A percentile compares a stretch with the other conserved stretches of the same genome.
phyloP scores from a whole-genome alignment of 2,888 invertebrate genomes.

The Microdon myrmicae region DNA sequence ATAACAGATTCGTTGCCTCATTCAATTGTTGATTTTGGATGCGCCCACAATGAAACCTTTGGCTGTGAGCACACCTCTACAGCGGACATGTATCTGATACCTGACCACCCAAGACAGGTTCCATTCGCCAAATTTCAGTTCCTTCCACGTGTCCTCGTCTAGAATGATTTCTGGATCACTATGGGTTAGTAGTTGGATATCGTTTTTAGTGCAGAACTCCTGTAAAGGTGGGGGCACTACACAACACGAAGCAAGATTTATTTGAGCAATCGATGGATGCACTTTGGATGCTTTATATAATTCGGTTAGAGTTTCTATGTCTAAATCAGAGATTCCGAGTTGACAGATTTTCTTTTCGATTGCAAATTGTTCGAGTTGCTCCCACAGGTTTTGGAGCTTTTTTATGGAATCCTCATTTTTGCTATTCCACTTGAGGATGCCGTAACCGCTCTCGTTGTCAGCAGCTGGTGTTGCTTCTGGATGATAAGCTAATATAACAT shows the following conservation, averaged over 20 bases:
- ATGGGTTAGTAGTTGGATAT: slow-evolving; percentile 93
- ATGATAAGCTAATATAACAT: slow-evolving; percentile 83
- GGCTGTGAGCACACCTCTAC: slow-evolving; percentile 88
- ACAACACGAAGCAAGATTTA: slow-evolving; percentile 92
- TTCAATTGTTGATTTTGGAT: too few species aligned
- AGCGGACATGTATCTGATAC: slow-evolving; percentile 90
- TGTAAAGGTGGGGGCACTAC: slow-evolving; percentile 92
- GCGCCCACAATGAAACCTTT: slow-evolving; percentile 84
- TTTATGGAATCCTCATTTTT: slow-evolving; percentile 69
- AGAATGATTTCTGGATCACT: slow-evolving; percentile 81
- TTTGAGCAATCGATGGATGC: slow-evolving; percentile 90
- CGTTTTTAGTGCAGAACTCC: slow-evolving; percentile 88
- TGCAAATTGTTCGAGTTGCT: slow-evolving; percentile 78
- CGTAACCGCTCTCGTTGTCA: slow-evolving; percentile 54
- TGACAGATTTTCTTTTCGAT: slow-evolving; percentile 73
- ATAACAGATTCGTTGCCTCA: background rate
- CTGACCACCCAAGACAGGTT: slow-evolving; percentile 81
- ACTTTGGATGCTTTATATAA: slow-evolving; percentile 81
- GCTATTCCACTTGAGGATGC: slow-evolving; percentile 68
- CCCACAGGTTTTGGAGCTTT: slow-evolving; percentile 81
- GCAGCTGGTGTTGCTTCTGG: slow-evolving; percentile 61
- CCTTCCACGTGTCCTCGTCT: slow-evolving; percentile 70
- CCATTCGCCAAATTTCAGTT: slow-evolving; percentile 70
- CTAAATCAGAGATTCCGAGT: slow-evolving; percentile 90
- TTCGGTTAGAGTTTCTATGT: slow-evolving; percentile 79